phyloP scores from a whole-genome alignment of 2,113 vertebrate genomes.

The Empidonax traillii region DNA sequence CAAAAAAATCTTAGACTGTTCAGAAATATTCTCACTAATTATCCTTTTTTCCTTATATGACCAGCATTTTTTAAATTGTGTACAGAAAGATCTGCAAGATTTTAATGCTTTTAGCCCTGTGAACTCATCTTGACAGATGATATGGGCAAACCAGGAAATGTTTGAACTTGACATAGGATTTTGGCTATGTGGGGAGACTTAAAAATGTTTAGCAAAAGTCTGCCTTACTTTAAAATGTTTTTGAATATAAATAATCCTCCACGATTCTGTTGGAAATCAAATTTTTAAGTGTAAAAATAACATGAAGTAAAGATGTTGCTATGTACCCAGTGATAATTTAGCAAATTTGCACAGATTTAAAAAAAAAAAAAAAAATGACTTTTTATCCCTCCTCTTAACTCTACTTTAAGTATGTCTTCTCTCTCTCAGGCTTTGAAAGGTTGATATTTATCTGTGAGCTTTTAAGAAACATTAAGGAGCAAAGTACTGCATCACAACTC shows the following conservation, averaged over 20 bases:
- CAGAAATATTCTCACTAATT: background rate
- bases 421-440: background rate
- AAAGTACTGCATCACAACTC: accelerated
- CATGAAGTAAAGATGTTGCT: accelerated
- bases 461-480: background rate
- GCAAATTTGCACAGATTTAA: background rate
- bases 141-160: background rate
- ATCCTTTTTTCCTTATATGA: background rate
- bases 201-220: background rate
- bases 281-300: background rate
- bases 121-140: background rate
- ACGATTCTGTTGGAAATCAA: background rate
- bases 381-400: background rate
- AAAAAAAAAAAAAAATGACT: background rate
- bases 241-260: background rate
- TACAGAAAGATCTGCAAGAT: background rate
- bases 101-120: background rate
- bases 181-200: background rate
- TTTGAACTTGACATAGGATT: background rate
- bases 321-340: background rate
- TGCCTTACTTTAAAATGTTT: background rate
- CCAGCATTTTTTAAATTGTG: background rate
- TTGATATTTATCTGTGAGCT: accelerated
- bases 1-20: background rate
- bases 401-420: background rate